Conservation (phyloP, 2,888 invertebrate genomes). For the Nemoura dubitans region DNA sequence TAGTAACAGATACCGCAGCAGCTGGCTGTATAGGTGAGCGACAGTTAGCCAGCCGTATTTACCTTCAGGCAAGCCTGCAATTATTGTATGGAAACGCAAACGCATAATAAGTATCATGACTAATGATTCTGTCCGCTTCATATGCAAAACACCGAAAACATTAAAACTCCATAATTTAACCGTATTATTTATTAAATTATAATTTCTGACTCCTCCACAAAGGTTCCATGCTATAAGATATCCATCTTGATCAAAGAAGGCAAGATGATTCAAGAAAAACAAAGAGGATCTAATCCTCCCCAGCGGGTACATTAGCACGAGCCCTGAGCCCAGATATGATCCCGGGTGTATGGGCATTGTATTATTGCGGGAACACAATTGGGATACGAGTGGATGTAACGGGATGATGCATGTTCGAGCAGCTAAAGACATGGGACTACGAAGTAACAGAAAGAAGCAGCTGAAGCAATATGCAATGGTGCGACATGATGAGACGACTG, state of each 20-base stretch:
- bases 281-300: slow-evolving; percentile 22
- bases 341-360: neutral
- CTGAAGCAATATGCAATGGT: slow-evolving; percentile 1
- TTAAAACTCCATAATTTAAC: slow-evolving; percentile 17
- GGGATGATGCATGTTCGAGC: neutral
- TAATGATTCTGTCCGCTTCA: slow-evolving; percentile 7
- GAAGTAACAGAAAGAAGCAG: neutral
- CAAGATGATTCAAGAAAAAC: slow-evolving; percentile 34
- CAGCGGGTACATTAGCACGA: slow-evolving; percentile 27
- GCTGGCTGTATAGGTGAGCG: neutral
- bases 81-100: neutral
- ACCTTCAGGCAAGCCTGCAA: neutral
- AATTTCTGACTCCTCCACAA: slow-evolving; percentile 28
- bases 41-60: neutral
- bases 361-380: slow-evolving; percentile 22
- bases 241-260: slow-evolving; percentile 29
- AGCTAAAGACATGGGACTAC: neutral
- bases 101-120: slow-evolving; percentile 10
- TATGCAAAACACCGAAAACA: neutral
- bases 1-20: neutral
- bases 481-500: too few relatives aligned
- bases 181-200: slow-evolving; percentile 37
- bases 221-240: slow-evolving; percentile 17
- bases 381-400: neutral
- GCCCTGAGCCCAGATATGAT: slow-evolving; percentile 9